Evolutionary conservation across 2,797 vertebrate genomes (phyloP).

Genomic region (Liasis olivaceus): DNA sequence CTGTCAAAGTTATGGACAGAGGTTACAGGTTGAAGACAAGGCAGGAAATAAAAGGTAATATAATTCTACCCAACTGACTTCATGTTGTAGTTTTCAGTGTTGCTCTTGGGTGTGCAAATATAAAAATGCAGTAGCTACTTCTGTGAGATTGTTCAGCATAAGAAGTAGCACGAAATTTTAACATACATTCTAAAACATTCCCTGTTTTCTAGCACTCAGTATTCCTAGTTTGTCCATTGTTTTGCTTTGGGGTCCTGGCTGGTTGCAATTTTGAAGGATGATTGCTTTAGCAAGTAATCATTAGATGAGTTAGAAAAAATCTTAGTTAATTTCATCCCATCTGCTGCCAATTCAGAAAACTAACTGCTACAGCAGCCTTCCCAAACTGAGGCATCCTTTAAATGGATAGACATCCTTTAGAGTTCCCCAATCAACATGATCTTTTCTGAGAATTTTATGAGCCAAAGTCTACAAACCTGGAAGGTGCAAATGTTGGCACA

Average conservation of each 20-base stretch:
- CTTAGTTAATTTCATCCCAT: not conserved
- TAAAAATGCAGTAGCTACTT: not conserved
- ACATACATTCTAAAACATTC: not conserved
- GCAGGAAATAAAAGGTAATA: slow-evolving; percentile 20
- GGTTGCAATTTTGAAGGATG: not conserved
- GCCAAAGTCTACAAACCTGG: not conserved
- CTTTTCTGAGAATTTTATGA: not conserved
- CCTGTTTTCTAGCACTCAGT: not conserved
- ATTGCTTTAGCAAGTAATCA: not conserved
- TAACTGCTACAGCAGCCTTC: not conserved
- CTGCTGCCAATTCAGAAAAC: not conserved
- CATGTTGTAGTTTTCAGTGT: not conserved
- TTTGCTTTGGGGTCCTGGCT: not conserved
- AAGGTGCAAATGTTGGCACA: not conserved
- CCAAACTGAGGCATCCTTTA: not conserved
- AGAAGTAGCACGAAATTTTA: not conserved
- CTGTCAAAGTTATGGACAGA: not conserved
- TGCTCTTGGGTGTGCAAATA: slow-evolving; percentile 3
- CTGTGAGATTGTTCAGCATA: not conserved
- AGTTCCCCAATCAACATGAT: not conserved
- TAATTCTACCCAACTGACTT: not conserved
- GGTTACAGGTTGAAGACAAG: not conserved
- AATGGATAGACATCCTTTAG: not conserved
- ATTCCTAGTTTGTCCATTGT: not conserved
- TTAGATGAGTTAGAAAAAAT: not conserved